Base-by-base conservation (phyloP, 2,113 vertebrate genomes). In the Cephalopholis sonnerati region DNA sequence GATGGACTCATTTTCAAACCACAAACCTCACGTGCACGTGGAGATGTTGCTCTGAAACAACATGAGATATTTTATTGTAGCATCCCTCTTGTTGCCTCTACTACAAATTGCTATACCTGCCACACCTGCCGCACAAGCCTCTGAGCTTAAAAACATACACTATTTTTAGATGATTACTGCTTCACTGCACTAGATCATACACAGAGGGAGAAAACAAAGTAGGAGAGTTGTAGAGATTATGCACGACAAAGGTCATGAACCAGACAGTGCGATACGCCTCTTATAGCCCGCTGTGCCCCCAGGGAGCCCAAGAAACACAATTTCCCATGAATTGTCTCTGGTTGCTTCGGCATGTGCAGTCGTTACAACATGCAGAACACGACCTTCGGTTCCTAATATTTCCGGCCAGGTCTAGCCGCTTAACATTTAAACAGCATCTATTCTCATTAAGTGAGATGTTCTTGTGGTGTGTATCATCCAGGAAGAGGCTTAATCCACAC, bases 401-500 rank as follows among this genome's bases (percentile, higher is more conserved):
- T 80, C 72, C 15, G 5, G 27, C 46, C 57, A 50, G 55, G 53
- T 69, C 81, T 10, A 54, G 46, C n/a, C 17, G 5, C 3, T 22
- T 51, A 27, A 73, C 67, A 65, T 85, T 78, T 68, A 73, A 74
- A 88, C 36, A 58, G 32, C 69, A 74, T 72, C 27, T 58, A 32
- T 68, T 81, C 51, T 77, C 39, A 83, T 89, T 85, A 59, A 51
- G 67, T 68, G 71, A 41, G 57, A 73, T 75, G 73, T 65, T 27
- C 20, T 53, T 17, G 29, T 41, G 73, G 63, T 5, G 71, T 27
- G 64, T 57, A 64, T 77, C 59, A 67, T 73, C 59, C 74, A 64
- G 84, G 74, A 85, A 84, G 86, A 67, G 79, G 12, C 80, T 68
- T 75, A 58, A 81, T 90, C 74, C 67, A 54, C 82, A 81, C 73